Evolutionary conservation across 2,797 vertebrate genomes (phyloP).

Genomic region (Girardinus metallicus): DNA sequence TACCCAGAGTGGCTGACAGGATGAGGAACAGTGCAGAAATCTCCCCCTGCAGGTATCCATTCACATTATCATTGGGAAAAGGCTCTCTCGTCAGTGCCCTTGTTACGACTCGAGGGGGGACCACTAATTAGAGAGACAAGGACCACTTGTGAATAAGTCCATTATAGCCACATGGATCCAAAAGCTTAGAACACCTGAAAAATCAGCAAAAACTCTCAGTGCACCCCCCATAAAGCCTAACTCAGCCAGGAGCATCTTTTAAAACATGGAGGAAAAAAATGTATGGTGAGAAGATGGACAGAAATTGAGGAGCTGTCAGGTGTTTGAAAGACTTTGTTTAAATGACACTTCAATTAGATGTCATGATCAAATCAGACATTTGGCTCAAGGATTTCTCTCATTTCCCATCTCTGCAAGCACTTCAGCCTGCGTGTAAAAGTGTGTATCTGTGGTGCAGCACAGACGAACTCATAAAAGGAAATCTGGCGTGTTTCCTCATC

Average conservation of each 20-base stretch:
- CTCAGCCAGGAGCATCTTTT: constrained; percentile 61
- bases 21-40: constrained; percentile 89
- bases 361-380: constrained; percentile 92
- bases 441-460: constrained; percentile 76
- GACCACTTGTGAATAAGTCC: constrained; percentile 92
- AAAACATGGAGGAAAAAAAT: constrained; percentile 34
- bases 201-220: constrained; percentile 85
- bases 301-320: constrained; percentile 88
- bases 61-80: constrained; percentile 95
- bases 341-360: constrained; percentile 97
- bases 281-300: constrained; percentile 44
- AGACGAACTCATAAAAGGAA: constrained; percentile 92
- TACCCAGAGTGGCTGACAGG: constrained; percentile 92
- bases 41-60: constrained; percentile 95
- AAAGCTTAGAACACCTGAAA: constrained; percentile 87
- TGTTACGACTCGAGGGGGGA: constrained; percentile 88
- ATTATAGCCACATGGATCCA: constrained; percentile 91
- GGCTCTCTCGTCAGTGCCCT: constrained; percentile 93
- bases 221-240: constrained; percentile 73
- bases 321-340: constrained; percentile 92
- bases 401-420: constrained; percentile 6
- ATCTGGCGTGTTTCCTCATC: constrained; percentile 95
- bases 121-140: constrained; percentile 95
- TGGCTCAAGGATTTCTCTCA: constrained; percentile 84
- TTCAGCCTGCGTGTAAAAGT: constrained; percentile 16